Conservation (phyloP, 2,113 vertebrate genomes). For the Malurus elegans region DNA sequence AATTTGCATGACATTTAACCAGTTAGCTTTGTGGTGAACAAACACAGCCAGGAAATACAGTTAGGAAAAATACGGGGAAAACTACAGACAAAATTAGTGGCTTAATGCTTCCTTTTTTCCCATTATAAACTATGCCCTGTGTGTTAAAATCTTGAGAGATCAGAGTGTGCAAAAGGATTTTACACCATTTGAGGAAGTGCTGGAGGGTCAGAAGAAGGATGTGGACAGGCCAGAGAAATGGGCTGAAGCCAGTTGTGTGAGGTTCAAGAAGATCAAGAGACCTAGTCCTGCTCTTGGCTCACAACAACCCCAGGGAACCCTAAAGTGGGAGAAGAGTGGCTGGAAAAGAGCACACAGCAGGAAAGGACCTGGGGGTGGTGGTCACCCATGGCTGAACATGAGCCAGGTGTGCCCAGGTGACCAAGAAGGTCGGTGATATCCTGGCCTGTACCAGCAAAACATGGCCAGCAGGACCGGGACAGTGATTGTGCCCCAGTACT, state of each 20-base stretch:
- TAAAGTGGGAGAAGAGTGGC: not conserved
- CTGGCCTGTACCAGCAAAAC: not conserved
- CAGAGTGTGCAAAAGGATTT: not conserved
- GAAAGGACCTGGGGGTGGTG: not conserved
- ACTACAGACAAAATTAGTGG: not conserved
- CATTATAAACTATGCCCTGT: not conserved
- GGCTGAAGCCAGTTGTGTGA: not conserved
- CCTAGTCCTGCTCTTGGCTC: not conserved
- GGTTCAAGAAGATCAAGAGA: not conserved
- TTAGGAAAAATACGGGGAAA: not conserved
- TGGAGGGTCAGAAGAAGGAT: not conserved
- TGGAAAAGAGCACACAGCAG: not conserved
- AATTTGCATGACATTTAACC: not conserved
- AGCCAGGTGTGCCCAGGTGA: not conserved
- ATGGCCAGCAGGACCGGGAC: not conserved
- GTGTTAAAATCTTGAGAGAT: not conserved
- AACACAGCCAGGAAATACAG: not conserved
- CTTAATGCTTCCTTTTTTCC: not conserved
- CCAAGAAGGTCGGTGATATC: not conserved
- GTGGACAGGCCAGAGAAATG: not conserved
- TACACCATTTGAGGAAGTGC: not conserved
- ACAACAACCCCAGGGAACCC: fast-evolving
- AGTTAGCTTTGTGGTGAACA: not conserved
- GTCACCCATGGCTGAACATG: fast-evolving
- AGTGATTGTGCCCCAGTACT: not conserved